These are phyloP conservation scores for Varanus salvator DNA, from an alignment of 2,113 vertebrate species.

Conservation along the genomic window DNA sequence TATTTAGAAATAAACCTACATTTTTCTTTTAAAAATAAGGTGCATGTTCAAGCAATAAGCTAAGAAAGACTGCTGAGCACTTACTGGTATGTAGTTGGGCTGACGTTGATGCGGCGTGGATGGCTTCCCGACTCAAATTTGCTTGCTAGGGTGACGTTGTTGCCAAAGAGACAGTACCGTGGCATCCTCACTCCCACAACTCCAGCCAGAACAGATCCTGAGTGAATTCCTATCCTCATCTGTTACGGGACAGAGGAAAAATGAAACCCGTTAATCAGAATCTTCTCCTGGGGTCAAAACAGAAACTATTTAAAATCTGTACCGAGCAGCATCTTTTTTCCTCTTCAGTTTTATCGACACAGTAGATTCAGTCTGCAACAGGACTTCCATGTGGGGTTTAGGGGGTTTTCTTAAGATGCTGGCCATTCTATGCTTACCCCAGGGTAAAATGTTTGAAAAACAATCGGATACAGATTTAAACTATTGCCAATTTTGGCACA, in stretches of 20 bases:
- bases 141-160: slow-evolving; percentile 98
- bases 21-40: neutral
- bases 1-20: neutral
- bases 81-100: slow-evolving; percentile 97
- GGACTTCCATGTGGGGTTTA: too few relatives aligned
- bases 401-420: too few relatives aligned
- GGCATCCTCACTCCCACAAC: slow-evolving; percentile 99
- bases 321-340: neutral
- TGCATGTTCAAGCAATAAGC: neutral
- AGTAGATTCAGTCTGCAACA: too few relatives aligned
- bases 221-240: slow-evolving; percentile 98
- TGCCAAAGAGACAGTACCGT: slow-evolving; percentile 97
- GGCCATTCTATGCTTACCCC: too few relatives aligned
- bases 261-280: slow-evolving; percentile 25
- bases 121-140: slow-evolving; percentile 98
- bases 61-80: slow-evolving; percentile 58
- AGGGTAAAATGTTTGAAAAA: too few relatives aligned
- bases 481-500: too few relatives aligned
- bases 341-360: neutral
- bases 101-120: slow-evolving; percentile 95
- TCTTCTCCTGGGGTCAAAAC: neutral
- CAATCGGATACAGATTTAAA: too few relatives aligned
- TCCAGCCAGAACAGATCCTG: slow-evolving; percentile 94
- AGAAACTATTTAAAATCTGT: neutral
- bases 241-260: slow-evolving; percentile 62